Evolutionary conservation across 30 jellyfish, hydroid and myxozoan species (phyloP), one percentile per base, ranked within the genome.

Genomic region (Clytia hemisphaerica): DNA sequence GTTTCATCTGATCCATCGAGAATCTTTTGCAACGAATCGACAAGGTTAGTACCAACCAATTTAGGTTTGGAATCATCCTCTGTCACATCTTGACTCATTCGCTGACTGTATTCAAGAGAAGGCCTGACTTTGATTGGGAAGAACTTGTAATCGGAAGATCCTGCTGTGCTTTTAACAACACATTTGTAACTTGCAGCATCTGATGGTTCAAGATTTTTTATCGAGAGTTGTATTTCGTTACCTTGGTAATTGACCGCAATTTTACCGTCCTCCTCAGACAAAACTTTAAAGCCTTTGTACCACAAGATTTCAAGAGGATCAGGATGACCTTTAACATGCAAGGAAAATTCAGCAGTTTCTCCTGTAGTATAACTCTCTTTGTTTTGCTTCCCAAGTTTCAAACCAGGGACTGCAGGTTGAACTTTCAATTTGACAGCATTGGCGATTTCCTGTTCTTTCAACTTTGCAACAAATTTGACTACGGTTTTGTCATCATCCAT

Each of bases 111-210:
- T n/a, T n/a, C n/a, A n/a, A n/a, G n/a, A n/a, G n/a, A n/a, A n/a
- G n/a, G n/a, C n/a, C n/a, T n/a, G n/a, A n/a, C n/a, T n/a, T n/a
- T n/a, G n/a, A n/a, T n/a, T n/a, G n/a, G n/a, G n/a, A n/a, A n/a
- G 38, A 86, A 86, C 6, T 71, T 57, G 50, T 58, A 28, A 9
- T 83, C 75, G 26, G 83, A 83, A n/a, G 82, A 83, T 12, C 94
- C 94, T 29, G 45, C 12, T 0, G 67, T 68, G 51, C 76, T 88
- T 6, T 84, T 71, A n/a, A 82, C 97, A 5, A 81, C 57, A 44
- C 97, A 88, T 44, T 68, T 88, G 72, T 71, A 77, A 2, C 77
- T 69, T 18, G 93, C 97, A 59, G 91, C 60, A 47, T 88, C 97
- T 15, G 68, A 85, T 12, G 76, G 42, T 55, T 45, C 71, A 69